Evolutionary conservation across 2,888 invertebrate species (phyloP).

Genomic region (Pinctada fucata): DNA sequence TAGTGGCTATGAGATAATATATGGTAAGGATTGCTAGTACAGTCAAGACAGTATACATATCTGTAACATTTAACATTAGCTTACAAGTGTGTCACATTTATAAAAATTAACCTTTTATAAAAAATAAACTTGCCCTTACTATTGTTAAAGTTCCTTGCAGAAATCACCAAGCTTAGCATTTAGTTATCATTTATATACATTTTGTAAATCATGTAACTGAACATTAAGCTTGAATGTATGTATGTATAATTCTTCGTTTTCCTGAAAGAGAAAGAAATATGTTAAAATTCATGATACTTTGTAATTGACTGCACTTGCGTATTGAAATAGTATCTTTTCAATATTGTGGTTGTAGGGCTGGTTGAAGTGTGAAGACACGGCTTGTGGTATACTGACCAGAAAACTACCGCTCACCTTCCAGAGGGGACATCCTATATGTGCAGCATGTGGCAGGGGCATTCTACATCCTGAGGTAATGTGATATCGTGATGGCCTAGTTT

Average conservation of each 20-base stretch:
- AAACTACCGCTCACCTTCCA: slow-evolving; percentile 81
- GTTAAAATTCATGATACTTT: too few species aligned
- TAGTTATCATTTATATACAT: too few species aligned
- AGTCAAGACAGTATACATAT: too few species aligned
- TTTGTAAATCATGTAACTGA: too few species aligned
- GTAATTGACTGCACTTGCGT: too few species aligned
- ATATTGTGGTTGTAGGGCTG: slow-evolving; percentile 79
- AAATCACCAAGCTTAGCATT: too few species aligned
- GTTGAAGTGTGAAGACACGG: slow-evolving; percentile 93
- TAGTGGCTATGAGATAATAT: too few species aligned
- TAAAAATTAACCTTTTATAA: not conserved
- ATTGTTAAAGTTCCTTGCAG: not conserved
- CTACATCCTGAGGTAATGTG: slow-evolving; percentile 82
- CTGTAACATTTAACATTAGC: too few species aligned
- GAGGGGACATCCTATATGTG: slow-evolving; percentile 84
- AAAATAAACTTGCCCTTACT: not conserved
- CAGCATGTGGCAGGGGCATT: slow-evolving; percentile 85
- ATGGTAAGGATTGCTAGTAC: too few species aligned
- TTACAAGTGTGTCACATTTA: not conserved
- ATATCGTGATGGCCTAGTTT: too few species aligned
- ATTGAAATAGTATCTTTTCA: not conserved
- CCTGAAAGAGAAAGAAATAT: too few species aligned
- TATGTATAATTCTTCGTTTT: not conserved
- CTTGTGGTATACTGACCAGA: slow-evolving; percentile 86
- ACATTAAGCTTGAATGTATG: too few species aligned